phyloP scores from a whole-genome alignment of 1,140 invertebrate species.

The Trichonephila clavipes region DNA sequence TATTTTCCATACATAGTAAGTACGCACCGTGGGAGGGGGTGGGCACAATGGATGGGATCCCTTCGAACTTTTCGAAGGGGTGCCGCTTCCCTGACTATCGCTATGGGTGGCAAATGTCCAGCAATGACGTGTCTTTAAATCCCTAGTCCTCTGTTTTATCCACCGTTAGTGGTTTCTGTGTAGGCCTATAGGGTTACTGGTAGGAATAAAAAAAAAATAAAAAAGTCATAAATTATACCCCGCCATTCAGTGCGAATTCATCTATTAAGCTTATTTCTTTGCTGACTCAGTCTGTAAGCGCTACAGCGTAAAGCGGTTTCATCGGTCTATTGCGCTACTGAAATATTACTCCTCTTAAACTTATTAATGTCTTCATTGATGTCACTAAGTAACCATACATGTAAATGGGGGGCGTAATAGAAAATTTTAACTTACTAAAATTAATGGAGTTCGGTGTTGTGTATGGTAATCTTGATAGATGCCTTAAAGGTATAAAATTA shows the following conservation, averaged over 20 bases:
- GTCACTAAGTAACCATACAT: too few species aligned
- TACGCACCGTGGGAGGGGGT: constrained; percentile 3
- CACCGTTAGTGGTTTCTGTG: constrained; percentile 26
- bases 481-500: too few species aligned
- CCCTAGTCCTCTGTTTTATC: constrained; percentile 56
- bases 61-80: constrained; percentile 17
- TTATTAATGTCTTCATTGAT: constrained; percentile 13
- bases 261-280: constrained; percentile 20
- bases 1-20: constrained; percentile 63
- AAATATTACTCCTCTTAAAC: constrained; percentile 20
- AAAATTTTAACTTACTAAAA: too few species aligned
- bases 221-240: constrained; percentile 26
- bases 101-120: constrained; percentile 66
- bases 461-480: too few species aligned
- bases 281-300: constrained; percentile 8
- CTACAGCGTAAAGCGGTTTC: background rate
- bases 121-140: constrained; percentile 68
- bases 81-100: constrained; percentile 34
- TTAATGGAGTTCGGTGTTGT: too few species aligned
- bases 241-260: constrained; percentile 5
- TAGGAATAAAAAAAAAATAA: background rate
- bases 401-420: too few species aligned
- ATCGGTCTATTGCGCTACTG: background rate
- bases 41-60: constrained; percentile 35
- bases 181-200: background rate